Conservation (phyloP, 1,140 invertebrate genomes). For the Macrostomum lignano region DNA sequence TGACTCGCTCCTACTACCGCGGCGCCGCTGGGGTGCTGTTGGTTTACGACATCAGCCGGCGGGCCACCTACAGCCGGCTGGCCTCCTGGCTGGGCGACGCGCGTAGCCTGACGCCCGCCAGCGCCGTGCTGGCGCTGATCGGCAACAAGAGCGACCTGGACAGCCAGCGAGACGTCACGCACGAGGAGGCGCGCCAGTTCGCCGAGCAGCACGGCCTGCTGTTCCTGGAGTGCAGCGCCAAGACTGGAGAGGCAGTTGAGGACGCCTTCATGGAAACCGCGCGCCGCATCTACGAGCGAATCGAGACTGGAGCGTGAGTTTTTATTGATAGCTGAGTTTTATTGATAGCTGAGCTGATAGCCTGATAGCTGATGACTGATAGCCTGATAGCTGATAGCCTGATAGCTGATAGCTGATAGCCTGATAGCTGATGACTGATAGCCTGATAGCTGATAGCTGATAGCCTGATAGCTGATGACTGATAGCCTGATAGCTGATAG, state of each 20-base stretch:
- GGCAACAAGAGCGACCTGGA: constrained; percentile 97
- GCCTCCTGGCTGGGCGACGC: constrained; percentile 98
- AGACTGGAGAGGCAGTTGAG: constrained; percentile 96
- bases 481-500: no score
- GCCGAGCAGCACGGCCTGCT: constrained; percentile 93
- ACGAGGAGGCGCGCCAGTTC: constrained; percentile 97
- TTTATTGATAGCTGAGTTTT: constrained; percentile 1
- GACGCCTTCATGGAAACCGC: constrained; percentile 97
- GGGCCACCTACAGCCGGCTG: constrained; percentile 78
- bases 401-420: no score
- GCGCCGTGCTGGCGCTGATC: constrained; percentile 96
- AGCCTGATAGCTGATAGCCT: no score
- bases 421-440: no score
- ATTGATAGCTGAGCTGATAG: no score
- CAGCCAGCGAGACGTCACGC: constrained; percentile 85
- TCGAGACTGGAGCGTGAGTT: constrained; percentile 66
- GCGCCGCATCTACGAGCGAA: constrained; percentile 94
- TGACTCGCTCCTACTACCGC: constrained; percentile 88
- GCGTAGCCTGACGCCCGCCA: constrained; percentile 88
- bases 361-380: no score
- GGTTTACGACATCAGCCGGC: constrained; percentile 48
- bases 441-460: no score
- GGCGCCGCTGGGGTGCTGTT: constrained; percentile 89
- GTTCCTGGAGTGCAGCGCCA: constrained; percentile 97
- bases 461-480: no score